Evolutionary conservation across 2,113 vertebrate species (phyloP), one percentile per base, ranked within the genome.

Genomic region (Tinamus guttatus): DNA sequence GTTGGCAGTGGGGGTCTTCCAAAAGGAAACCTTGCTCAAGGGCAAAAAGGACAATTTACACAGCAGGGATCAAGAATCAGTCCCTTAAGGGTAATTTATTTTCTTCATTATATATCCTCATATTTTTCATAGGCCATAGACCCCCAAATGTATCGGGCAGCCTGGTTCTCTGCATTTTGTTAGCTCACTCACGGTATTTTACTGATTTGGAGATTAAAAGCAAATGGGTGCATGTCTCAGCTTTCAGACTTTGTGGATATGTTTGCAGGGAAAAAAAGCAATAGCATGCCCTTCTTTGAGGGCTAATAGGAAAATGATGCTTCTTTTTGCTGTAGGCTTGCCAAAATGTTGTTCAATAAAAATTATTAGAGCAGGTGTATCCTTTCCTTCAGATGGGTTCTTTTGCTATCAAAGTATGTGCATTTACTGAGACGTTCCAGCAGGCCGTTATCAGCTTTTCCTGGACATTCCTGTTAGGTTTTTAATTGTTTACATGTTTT

Each of bases 401-500:
- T 89, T 58, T 68, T 65, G 28, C 75, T 81, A 47, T 89, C 77
- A 78, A 18, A 6, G 47, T 64, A 36, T 49, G 38, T 89, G 14
- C 81, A 40, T 89, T 90, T 87, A 89, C 89, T 40, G 74, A 81
- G 86, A 84, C 85, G 74, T 93, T 93, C 71, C 49, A 65, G 32
- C 9, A 87, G 80, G 81, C 30, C 18, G 15, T 81, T 94, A 93
- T 92, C 88, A 95, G 81, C 89, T 95, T 94, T 95, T 90, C 62
- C 88, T 87, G 58, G 83, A 49, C 43, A 90, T 81, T 89, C 67
- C 85, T 93, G 86, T 86, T 87, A 69, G 58, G 62, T 92, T 90
- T 93, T 84, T 89, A 92, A 93, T 96, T 96, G 93, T 97, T 96
- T 95, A 96, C 92, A 81, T 63, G 84, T 67, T 60, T 93, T 82